Conservation (phyloP, 2,113 vertebrate species). For the Dasyprocta punctata region DNA sequence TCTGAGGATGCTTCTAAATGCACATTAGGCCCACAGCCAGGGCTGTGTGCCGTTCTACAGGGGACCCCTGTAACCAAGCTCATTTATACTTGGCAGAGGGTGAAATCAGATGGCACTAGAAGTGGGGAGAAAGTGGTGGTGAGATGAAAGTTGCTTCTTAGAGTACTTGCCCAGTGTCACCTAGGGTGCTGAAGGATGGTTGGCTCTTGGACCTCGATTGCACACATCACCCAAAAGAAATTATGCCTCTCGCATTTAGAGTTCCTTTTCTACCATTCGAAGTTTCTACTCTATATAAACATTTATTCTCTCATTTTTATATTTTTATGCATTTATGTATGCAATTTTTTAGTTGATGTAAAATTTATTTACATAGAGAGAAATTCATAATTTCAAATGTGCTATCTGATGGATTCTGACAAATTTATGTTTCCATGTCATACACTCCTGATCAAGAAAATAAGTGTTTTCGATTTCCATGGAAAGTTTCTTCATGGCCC, state of each 20-base stretch:
- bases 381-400: not conserved
- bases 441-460: not conserved
- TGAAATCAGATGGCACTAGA: not conserved
- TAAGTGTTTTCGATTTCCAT: not conserved
- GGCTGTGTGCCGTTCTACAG: not conserved
- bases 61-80: not conserved
- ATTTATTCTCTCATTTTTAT: not conserved
- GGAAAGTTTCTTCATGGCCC: not conserved
- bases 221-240: not conserved
- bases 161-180: too few relatives aligned
- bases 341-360: not conserved
- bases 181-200: not conserved
- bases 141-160: not conserved
- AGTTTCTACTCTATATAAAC: not conserved
- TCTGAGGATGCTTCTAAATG: not conserved
- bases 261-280: not conserved
- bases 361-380: not conserved
- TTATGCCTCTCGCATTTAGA: not conserved
- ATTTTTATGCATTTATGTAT: not conserved
- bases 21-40: constrained; percentile 56
- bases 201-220: not conserved
- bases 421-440: not conserved
- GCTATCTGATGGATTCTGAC: too few relatives aligned
- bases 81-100: not conserved
- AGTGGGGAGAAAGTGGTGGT: accelerated